These are phyloP conservation scores for Pemphigus obesinymphae DNA, from an alignment of 1,140 invertebrate species.

Conservation along the genomic window DNA sequence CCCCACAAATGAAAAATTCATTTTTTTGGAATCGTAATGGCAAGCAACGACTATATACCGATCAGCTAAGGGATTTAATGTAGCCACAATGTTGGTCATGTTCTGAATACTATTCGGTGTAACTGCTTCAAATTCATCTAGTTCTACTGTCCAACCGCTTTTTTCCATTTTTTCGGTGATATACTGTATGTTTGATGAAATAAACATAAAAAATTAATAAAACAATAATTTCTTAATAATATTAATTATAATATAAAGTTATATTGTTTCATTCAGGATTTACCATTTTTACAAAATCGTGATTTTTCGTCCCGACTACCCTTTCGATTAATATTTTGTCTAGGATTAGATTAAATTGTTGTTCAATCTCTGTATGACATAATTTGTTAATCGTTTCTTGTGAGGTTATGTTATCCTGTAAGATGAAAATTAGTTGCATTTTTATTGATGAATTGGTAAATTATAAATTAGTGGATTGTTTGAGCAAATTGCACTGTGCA, in stretches of 20 bases:
- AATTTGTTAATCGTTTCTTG: slow-evolving; percentile 22
- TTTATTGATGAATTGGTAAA: too few species aligned
- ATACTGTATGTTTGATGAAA: slow-evolving; percentile 57
- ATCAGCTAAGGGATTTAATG: slow-evolving; percentile 72
- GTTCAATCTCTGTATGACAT: slow-evolving; percentile 11
- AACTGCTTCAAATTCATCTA: slow-evolving; percentile 67
- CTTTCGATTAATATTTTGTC: slow-evolving; percentile 68
- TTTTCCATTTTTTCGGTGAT: slow-evolving; percentile 62
- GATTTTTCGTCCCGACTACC: slow-evolving; percentile 66
- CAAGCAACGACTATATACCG: slow-evolving; percentile 81
- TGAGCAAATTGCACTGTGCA: too few species aligned
- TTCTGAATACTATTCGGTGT: slow-evolving; percentile 68
- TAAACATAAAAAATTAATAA: not conserved
- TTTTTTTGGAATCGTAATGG: slow-evolving; percentile 93
- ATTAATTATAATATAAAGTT: slow-evolving; percentile 6
- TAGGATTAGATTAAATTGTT: slow-evolving; percentile 60
- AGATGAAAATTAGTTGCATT: not conserved
- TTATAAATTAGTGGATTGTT: too few species aligned
- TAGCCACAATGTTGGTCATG: slow-evolving; percentile 84
- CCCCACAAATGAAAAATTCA: slow-evolving; percentile 74
- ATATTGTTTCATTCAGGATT: too few species aligned
- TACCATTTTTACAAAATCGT: slow-evolving; percentile 64
- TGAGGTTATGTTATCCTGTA: not conserved
- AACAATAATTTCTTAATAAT: not conserved
- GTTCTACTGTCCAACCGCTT: slow-evolving; percentile 71